Evolutionary conservation across 2,113 vertebrate species (phyloP), one percentile per base, ranked within the genome.

Genomic region (Microcebus jonahi): DNA sequence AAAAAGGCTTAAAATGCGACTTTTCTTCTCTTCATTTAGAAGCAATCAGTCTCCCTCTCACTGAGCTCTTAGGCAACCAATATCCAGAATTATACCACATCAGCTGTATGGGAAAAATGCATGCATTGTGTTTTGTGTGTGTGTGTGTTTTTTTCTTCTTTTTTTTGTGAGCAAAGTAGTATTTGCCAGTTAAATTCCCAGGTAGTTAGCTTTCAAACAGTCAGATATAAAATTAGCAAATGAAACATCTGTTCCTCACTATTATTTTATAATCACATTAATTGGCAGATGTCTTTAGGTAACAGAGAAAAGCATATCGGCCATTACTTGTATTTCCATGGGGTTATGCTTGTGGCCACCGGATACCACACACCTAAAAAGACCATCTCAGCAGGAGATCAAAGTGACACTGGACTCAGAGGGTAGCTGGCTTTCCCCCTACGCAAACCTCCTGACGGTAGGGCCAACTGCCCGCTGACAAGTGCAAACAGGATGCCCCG

Each of bases 211-310:
- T 98, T 98, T 97, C 97, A 98, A 96, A 98, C 29, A 98, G 75
- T 80, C 76, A 92, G 98, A 98, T 98, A 98, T 97, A 98, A 98
- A 98, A 98, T 98, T 97, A 98, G 96, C 97, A 98, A 99, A 98
- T 97, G 96, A 98, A 99, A 98, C 98, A 98, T 98, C 98, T 98
- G 98, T 97, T 98, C 98, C 97, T 98, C 67, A 90, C 98, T 97
- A 97, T 98, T 98, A 98, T 98, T 99, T 98, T 98, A 98, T 98
- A 99, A 98, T 98, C 98, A 97, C 91, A 98, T 98, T 98, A 98
- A 98, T 98, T 98, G 98, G 96, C 98, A 98, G 98, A 98, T 98
- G 97, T 98, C 97, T 98, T 98, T 95, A 98, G 95, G 97, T 98
- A 97, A 97, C 94, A 98, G 97, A 98, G 75, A 89, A 97, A 98